phyloP scores from a whole-genome alignment of 1,140 invertebrate species.

The Parasteatoda tepidariorum region DNA sequence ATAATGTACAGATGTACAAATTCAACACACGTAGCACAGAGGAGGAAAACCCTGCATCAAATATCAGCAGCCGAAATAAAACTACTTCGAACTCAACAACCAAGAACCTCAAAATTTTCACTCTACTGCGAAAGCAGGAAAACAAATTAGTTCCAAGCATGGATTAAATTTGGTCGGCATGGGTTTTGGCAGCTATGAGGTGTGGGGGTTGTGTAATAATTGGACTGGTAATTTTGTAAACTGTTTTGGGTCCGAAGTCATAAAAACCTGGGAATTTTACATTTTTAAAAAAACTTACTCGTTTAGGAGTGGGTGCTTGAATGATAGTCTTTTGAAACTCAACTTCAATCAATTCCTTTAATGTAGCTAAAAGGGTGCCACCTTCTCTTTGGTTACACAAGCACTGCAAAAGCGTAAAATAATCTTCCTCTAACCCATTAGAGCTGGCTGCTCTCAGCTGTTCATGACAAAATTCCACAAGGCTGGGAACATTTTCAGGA shows the following conservation, averaged over 20 bases:
- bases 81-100: too few species aligned
- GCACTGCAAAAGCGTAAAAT: neutral
- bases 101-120: too few species aligned
- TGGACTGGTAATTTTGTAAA: neutral
- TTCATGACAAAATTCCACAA: neutral
- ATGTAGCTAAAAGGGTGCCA: neutral
- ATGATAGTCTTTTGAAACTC: neutral
- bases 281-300: constrained; percentile 11
- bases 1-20: too few species aligned
- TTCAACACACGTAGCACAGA: too few species aligned
- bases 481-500: neutral
- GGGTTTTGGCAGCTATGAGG: neutral
- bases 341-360: neutral
- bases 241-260: neutral
- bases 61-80: too few species aligned
- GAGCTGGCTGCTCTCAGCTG: neutral
- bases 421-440: neutral
- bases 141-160: neutral
- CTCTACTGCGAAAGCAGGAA: neutral
- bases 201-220: neutral
- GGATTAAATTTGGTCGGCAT: neutral
- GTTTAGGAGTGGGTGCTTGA: neutral
- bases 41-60: too few species aligned
- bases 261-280: too few species aligned
- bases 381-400: constrained; percentile 11